Conservation (phyloP, 2,888 invertebrate genomes). For the Ochropleura leucogaster region DNA sequence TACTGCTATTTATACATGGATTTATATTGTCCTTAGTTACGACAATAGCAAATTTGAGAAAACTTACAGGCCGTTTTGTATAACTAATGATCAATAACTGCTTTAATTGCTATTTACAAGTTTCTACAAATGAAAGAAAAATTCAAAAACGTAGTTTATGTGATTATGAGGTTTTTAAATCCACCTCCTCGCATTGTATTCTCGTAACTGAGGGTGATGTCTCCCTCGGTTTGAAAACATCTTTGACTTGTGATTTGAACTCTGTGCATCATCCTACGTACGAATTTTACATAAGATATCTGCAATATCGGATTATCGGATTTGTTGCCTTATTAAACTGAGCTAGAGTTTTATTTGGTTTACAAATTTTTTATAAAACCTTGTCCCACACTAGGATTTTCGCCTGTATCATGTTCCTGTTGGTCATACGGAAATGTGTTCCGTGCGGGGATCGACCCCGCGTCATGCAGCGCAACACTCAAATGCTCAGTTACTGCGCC, state of each 20-base stretch:
- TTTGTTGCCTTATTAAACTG: slow-evolving; percentile 24
- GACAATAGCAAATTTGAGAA: neutral
- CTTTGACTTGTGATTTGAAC: neutral
- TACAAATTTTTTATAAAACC: too few species aligned
- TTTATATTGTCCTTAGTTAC: neutral
- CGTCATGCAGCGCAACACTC: too few species aligned
- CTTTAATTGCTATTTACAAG: neutral
- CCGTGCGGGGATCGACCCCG: too few species aligned
- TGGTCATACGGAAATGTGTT: too few species aligned
- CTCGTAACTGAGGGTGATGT: neutral
- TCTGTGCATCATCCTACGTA: neutral
- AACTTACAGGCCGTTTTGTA: neutral
- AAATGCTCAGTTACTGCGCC: too few species aligned
- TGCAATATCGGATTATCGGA: slow-evolving; percentile 24
- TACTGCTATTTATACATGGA: neutral
- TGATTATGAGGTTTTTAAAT: neutral
- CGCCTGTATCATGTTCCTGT: too few species aligned
- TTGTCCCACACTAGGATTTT: too few species aligned
- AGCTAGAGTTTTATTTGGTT: slow-evolving; percentile 19
- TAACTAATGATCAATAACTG: neutral
- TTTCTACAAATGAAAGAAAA: neutral
- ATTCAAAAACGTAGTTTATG: neutral
- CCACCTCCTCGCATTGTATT: neutral
- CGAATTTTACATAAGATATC: slow-evolving; percentile 1
- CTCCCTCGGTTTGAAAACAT: neutral